These are phyloP conservation scores for Invenusta paracnida DNA, from an alignment of 2,888 invertebrate species.

Conservation along the genomic window DNA sequence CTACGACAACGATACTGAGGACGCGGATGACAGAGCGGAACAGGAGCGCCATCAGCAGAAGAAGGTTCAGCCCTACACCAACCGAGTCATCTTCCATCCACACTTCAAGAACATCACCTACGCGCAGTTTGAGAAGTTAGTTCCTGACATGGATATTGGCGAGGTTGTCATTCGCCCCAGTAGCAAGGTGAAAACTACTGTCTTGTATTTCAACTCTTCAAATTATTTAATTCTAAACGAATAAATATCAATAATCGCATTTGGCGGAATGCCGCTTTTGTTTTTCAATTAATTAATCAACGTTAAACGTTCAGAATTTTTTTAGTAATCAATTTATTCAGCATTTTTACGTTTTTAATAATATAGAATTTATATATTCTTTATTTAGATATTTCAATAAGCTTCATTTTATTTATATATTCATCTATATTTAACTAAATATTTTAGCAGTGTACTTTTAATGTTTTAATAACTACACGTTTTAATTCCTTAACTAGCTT, in stretches of 20 bases:
- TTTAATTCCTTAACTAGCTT: no score
- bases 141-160: constrained; percentile 88
- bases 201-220: not conserved
- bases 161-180: constrained; percentile 93
- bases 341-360: no score
- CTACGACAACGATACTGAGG: constrained; percentile 72
- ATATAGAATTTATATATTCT: no score
- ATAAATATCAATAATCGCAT: not conserved
- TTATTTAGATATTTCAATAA: no score
- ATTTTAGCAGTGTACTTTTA: no score
- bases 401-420: no score
- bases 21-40: constrained; percentile 68
- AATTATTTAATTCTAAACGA: not conserved
- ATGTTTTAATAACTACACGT: no score
- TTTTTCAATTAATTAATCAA: no score
- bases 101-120: constrained; percentile 88
- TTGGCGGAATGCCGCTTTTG: no score
- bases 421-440: no score
- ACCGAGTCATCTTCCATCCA: constrained; percentile 93
- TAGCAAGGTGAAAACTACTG: constrained; percentile 69
- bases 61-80: constrained; percentile 70
- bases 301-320: no score
- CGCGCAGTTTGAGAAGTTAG: constrained; percentile 81
- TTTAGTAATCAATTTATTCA: no score
- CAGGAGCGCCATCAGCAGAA: constrained; percentile 31